Percentiles rank a stretch among this genome's conserved stretches.
Conservation (phyloP, 2,113 vertebrate genomes). For the Myotis yumanensis region DNA sequence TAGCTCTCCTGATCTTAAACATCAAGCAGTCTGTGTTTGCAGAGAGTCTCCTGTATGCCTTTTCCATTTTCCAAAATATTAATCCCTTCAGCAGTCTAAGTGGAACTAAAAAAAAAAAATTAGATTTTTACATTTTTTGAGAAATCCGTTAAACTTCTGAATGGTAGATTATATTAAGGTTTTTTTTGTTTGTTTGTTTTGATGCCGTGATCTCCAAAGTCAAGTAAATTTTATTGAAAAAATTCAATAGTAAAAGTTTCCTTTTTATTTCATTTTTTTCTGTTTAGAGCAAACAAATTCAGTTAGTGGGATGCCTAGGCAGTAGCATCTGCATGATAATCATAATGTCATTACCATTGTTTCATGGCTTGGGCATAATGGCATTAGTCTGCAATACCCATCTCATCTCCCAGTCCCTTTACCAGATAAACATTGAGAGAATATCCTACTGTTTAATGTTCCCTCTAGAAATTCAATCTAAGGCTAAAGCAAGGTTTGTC, state of each 20-base stretch:
- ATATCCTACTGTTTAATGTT: neutral
- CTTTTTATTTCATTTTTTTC: neutral
- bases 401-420: neutral
- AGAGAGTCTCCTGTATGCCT: neutral
- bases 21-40: neutral
- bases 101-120: neutral
- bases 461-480: neutral
- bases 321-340: neutral
- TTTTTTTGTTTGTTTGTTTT: neutral
- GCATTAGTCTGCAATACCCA: neutral
- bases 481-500: neutral
- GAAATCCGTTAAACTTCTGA: neutral
- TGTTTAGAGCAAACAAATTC: neutral
- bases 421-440: neutral
- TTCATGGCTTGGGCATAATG: neutral
- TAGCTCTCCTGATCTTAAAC: neutral
- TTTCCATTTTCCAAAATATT: neutral
- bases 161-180: neutral
- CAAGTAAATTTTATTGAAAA: neutral
- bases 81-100: neutral
- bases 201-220: neutral
- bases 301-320: neutral
- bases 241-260: neutral
- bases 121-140: neutral
- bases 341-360: neutral